Conservation (phyloP, 2,888 invertebrate species). For the Oegoconia quadripuncta region DNA sequence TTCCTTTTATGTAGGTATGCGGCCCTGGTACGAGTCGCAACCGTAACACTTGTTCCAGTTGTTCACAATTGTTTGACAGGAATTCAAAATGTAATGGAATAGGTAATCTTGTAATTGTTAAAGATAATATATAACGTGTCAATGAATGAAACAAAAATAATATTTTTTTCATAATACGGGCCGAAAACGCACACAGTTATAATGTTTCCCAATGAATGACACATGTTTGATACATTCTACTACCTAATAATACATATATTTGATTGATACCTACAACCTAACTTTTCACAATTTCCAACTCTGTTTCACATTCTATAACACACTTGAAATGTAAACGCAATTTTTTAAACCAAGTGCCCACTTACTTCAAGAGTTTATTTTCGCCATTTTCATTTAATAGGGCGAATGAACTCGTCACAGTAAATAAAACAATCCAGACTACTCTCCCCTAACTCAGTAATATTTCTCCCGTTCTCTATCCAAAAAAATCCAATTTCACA, state of each 20-base stretch:
- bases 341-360: too few species aligned
- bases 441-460: constrained; percentile 35
- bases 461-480: constrained; percentile 47
- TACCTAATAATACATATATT: too few species aligned
- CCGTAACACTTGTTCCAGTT: constrained; percentile 26
- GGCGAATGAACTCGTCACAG: constrained; percentile 9
- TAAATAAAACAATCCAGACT: constrained; percentile 20
- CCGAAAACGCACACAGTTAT: too few species aligned
- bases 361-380: constrained; percentile 6
- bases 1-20: constrained; percentile 60
- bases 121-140: too few species aligned
- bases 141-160: too few species aligned
- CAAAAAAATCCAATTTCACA: constrained; percentile 73
- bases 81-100: constrained; percentile 20
- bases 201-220: too few species aligned
- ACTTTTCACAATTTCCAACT: too few species aligned
- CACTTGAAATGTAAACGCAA: too few species aligned
- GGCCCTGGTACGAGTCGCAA: constrained; percentile 43
- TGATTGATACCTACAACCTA: too few species aligned
- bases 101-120: constrained; percentile 1
- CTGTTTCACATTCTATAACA: too few species aligned
- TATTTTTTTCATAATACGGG: too few species aligned
- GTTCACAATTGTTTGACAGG: constrained; percentile 22
- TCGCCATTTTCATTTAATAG: neutral
- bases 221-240: too few species aligned